Conservation (phyloP, 1,140 invertebrate species). For the Dreissena rostriformis region DNA sequence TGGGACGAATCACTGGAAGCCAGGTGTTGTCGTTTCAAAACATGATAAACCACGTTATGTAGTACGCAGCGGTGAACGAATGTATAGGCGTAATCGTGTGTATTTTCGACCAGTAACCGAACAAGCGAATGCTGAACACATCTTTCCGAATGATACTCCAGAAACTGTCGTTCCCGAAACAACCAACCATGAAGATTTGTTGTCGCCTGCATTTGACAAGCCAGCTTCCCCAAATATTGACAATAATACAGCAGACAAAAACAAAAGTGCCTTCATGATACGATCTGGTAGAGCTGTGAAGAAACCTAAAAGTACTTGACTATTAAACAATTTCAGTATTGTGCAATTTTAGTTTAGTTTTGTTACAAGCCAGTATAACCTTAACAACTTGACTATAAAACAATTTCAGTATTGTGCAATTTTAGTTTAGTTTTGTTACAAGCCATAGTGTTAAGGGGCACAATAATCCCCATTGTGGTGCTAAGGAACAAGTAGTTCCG, state of each 20-base stretch:
- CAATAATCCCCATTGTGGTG: not conserved
- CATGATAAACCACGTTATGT: slow-evolving; percentile 48
- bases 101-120: too few relatives aligned
- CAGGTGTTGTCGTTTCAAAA: slow-evolving; percentile 25
- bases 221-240: too few relatives aligned
- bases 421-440: too few relatives aligned
- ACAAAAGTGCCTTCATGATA: not conserved
- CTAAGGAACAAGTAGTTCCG: not conserved
- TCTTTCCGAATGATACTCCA: too few relatives aligned
- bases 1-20: slow-evolving; percentile 23
- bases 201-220: too few relatives aligned
- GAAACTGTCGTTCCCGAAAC: too few relatives aligned
- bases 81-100: not conserved
- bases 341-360: not conserved
- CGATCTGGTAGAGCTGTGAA: not conserved
- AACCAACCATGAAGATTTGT: too few relatives aligned
- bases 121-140: too few relatives aligned
- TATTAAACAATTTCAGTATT: not conserved
- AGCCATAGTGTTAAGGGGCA: slow-evolving; percentile 3
- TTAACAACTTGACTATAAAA: not conserved
- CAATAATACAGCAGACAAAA: too few relatives aligned
- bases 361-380: too few relatives aligned
- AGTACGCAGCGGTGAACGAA: not conserved
- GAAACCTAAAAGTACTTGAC: not conserved
- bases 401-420: not conserved